phyloP scores from a whole-genome alignment of 2,888 invertebrate species.

The Actias luna region DNA sequence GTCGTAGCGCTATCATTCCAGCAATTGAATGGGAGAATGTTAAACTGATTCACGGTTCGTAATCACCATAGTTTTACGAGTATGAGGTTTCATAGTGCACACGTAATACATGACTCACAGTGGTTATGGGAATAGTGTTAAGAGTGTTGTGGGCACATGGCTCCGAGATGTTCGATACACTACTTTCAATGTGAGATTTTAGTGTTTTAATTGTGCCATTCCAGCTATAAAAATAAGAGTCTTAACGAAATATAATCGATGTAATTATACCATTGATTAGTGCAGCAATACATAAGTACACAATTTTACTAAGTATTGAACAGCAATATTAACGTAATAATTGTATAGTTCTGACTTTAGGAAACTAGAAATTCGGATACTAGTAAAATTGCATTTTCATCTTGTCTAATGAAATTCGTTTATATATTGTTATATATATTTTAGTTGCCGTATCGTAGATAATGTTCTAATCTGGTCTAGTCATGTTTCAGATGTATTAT shows the following conservation, averaged over 20 bases:
- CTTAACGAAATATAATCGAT: not conserved
- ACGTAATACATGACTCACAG: slow-evolving; percentile 41
- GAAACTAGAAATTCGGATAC: no score
- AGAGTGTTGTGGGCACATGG: slow-evolving; percentile 28
- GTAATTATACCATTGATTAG: not conserved
- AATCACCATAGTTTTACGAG: slow-evolving; percentile 64
- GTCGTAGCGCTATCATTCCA: not conserved
- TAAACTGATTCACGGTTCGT: slow-evolving; percentile 56
- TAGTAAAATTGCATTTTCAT: no score
- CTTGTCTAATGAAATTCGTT: no score
- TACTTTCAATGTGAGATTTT: slow-evolving; percentile 28
- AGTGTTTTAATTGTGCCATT: slow-evolving; percentile 21
- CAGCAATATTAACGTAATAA: no score
- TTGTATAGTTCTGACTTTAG: no score
- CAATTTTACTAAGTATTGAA: not conserved
- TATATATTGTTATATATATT: no score
- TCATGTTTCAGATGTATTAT: no score
- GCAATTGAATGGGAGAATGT: slow-evolving; percentile 22
- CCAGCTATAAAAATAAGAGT: slow-evolving; percentile 5
- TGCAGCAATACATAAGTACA: not conserved
- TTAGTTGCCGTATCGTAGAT: no score
- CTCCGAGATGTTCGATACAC: slow-evolving; percentile 28
- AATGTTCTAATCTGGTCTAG: no score
- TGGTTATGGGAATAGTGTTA: slow-evolving; percentile 30
- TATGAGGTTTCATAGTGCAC: slow-evolving; percentile 33